phyloP scores from a whole-genome alignment of 2,888 invertebrate genomes.

The Standfussiana lucernea region DNA sequence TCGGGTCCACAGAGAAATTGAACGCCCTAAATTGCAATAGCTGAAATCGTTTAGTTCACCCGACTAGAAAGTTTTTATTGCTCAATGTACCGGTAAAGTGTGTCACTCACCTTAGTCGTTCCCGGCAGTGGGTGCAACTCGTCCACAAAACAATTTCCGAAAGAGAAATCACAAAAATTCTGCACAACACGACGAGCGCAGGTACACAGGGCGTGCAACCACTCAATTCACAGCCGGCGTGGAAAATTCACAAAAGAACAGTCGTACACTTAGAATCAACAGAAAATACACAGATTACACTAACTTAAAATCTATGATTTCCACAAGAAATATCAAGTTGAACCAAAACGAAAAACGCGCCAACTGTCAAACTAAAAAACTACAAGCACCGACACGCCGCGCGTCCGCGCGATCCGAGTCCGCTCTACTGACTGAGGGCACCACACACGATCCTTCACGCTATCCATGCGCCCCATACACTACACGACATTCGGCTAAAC shows the following conservation, averaged over 20 bases:
- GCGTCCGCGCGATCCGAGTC: slow-evolving; percentile 89
- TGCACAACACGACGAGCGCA: slow-evolving; percentile 84
- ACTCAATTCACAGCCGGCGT: slow-evolving; percentile 88
- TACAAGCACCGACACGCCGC: slow-evolving; percentile 90
- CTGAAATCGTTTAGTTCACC: slow-evolving; percentile 50
- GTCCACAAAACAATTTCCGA: slow-evolving; percentile 82
- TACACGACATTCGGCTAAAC: slow-evolving; percentile 75
- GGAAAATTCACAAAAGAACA: slow-evolving; percentile 87
- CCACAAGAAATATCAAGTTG: slow-evolving; percentile 84
- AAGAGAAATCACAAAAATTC: slow-evolving; percentile 87
- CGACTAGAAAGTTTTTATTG: slow-evolving; percentile 62
- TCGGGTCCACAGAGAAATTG: slow-evolving; percentile 79
- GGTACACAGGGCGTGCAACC: slow-evolving; percentile 85
- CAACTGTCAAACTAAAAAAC: slow-evolving; percentile 91
- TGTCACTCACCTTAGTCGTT: slow-evolving; percentile 82
- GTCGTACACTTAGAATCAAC: slow-evolving; percentile 86
- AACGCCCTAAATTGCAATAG: slow-evolving; percentile 76
- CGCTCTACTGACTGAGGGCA: slow-evolving; percentile 86
- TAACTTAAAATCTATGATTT: slow-evolving; percentile 90
- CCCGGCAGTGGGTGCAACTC: slow-evolving; percentile 75
- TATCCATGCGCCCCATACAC: slow-evolving; percentile 77
- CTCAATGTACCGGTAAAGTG: slow-evolving; percentile 61
- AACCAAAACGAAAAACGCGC: slow-evolving; percentile 89
- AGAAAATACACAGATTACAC: slow-evolving; percentile 90
- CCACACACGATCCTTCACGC: slow-evolving; percentile 71